Base-by-base conservation (phyloP, 1,140 invertebrate species). In the Drosophila trapezifrons region DNA sequence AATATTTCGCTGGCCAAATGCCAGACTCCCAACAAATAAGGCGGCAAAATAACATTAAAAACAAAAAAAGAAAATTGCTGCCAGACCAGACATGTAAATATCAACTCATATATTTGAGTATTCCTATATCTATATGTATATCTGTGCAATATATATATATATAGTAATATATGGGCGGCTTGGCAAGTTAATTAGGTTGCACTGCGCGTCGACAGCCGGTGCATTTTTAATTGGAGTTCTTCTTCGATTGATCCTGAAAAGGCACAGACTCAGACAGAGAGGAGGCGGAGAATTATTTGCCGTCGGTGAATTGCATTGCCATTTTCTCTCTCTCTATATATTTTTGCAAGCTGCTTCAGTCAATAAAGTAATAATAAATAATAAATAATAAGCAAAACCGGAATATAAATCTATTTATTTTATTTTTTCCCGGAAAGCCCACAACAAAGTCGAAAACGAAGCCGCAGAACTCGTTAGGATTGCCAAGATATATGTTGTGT, bases 151-250 rank as follows among this genome's bases (percentile, higher is more conserved):
- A 38, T 52, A 43, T 46, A 58, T 49, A 15, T 58, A 47, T 47
- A 43, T 40, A 32, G 29, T 32, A 32, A 25, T 17, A 18, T 46
- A 9, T 51, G 29, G 29, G 29, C 29, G 29, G 29, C 29, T 45
- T 56, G 59, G 62, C 74, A 52, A 78, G 58, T 86, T 85, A 85
- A 85, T 86, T 85, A 81, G 56, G 76, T 75, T 75, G 78, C 70
- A 32, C 69, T 49, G 49, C 8, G 12, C 38, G 62, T 54, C 45
- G 60, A 71, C 59, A 64, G 71, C 18, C 58, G 29, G 32, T 22
- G 18, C 29, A 55, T 42, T 76, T 77, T 77, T 77, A 77, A 77
- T 77, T 77, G 74, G 73, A 77, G 38, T 43, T 56, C 45, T 22
- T 47, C 60, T 67, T 67, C 66, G 63, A 67, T 70, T 70, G 66